phyloP scores from a whole-genome alignment of 1,140 invertebrate genomes.

The Panulirus ornatus region DNA sequence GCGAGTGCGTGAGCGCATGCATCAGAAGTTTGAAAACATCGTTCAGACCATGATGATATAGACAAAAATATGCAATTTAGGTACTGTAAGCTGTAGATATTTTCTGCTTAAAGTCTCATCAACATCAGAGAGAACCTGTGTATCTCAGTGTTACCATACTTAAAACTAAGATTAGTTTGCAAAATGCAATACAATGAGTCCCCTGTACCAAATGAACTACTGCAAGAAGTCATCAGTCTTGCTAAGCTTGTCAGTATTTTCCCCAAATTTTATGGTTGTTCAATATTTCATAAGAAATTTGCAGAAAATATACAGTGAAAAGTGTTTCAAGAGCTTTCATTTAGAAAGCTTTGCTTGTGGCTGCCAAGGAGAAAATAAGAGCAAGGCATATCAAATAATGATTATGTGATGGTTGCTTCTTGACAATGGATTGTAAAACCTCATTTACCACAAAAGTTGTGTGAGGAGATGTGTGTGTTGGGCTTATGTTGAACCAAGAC shows the following conservation, averaged over 20 bases:
- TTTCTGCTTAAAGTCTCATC: slow-evolving; percentile 65
- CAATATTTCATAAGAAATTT: slow-evolving; percentile 50
- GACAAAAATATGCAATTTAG: slow-evolving; percentile 68
- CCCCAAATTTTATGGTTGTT: slow-evolving; percentile 46
- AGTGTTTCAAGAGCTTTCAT: slow-evolving; percentile 40
- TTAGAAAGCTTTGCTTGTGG: slow-evolving; percentile 67
- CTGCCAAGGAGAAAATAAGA: slow-evolving; percentile 47
- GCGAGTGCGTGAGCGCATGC: slow-evolving; percentile 50
- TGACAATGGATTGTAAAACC: slow-evolving; percentile 36
- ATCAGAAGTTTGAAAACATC: slow-evolving; percentile 41
- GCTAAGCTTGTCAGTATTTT: slow-evolving; percentile 55
- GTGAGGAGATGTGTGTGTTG: slow-evolving; percentile 34
- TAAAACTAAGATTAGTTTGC: slow-evolving; percentile 58
- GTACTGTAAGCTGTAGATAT: slow-evolving; percentile 71
- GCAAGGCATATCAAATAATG: slow-evolving; percentile 59
- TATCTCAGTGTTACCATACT: slow-evolving; percentile 53
- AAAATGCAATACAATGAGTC: slow-evolving; percentile 48
- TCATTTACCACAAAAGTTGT: slow-evolving; percentile 43
- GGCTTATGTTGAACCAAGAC: slow-evolving; percentile 36
- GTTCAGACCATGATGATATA: slow-evolving; percentile 53
- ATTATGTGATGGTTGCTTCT: slow-evolving; percentile 42
- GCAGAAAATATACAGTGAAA: slow-evolving; percentile 32
- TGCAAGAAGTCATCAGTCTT: slow-evolving; percentile 57
- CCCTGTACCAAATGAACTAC: slow-evolving; percentile 37
- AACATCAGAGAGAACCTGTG: slow-evolving; percentile 59